These are phyloP conservation scores for Tiliacea aurago DNA, from an alignment of 2,888 invertebrate species.

Conservation along the genomic window DNA sequence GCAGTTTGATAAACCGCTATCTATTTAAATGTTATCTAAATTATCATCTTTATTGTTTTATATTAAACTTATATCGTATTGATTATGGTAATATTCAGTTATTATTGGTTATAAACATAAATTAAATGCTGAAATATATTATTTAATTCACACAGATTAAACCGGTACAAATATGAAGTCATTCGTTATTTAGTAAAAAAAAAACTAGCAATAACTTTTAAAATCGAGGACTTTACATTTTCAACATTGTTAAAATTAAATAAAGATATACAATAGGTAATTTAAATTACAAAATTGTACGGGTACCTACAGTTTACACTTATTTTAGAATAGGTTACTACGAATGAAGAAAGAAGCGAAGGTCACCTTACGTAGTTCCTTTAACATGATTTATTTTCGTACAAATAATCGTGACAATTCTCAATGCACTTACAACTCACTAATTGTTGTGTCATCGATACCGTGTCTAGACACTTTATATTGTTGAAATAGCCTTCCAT, in stretches of 20 bases:
- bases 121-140: neutral
- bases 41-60: constrained; percentile 22
- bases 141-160: neutral
- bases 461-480: neutral
- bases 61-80: constrained; percentile 3
- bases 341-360: constrained; percentile 5
- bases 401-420: constrained; percentile 9
- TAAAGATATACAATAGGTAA: neutral
- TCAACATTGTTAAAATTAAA: neutral
- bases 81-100: constrained; percentile 12
- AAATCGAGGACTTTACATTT: too few species aligned
- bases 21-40: constrained; percentile 19
- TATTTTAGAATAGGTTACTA: too few species aligned
- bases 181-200: neutral
- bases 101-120: neutral
- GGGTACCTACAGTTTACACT: neutral
- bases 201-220: neutral
- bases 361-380: neutral
- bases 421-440: neutral
- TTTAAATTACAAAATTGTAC: neutral
- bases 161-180: neutral
- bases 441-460: neutral
- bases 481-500: neutral
- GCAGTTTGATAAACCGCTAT: constrained; percentile 10
- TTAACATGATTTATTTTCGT: constrained; percentile 1